Evolutionary conservation across 2,113 vertebrate species (phyloP).

Genomic region (Prietella phreatophila): DNA sequence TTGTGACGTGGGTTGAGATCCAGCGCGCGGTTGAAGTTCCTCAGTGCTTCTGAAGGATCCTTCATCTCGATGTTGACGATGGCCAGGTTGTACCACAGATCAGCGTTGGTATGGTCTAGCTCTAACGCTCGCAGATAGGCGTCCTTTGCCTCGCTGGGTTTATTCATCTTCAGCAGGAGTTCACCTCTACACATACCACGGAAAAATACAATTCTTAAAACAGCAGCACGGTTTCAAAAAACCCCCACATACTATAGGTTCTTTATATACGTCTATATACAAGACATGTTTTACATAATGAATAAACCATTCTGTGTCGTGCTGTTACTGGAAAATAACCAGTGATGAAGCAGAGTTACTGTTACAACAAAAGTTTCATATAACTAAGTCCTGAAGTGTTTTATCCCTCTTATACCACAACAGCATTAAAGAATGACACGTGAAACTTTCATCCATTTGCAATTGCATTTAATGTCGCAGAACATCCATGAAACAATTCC

Average conservation of each 20-base stretch:
- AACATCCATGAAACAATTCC: no score
- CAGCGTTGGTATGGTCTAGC: constrained; percentile 88
- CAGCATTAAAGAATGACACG: background rate
- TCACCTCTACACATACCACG: constrained; percentile 80
- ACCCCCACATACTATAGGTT: background rate
- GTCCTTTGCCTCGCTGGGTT: constrained; percentile 89
- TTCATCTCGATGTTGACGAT: constrained; percentile 98
- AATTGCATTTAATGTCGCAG: background rate
- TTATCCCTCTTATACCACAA: background rate
- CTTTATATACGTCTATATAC: background rate
- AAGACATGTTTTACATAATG: no score
- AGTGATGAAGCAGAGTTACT: no score
- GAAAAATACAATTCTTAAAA: background rate
- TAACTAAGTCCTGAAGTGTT: background rate
- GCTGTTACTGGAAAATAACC: no score
- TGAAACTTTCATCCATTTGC: background rate
- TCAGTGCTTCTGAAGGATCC: constrained; percentile 88
- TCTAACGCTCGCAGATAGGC: constrained; percentile 91
- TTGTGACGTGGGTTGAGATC: constrained; percentile 90
- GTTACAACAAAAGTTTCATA: background rate
- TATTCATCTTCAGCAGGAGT: constrained; percentile 96
- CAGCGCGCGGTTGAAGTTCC: constrained; percentile 90
- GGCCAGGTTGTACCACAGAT: constrained; percentile 98
- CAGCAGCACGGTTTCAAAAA: background rate
- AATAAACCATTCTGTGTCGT: no score